These are phyloP conservation scores for Tenebrosternarchus preto DNA, from an alignment of 2,113 vertebrate genomes.

Conservation along the genomic window DNA sequence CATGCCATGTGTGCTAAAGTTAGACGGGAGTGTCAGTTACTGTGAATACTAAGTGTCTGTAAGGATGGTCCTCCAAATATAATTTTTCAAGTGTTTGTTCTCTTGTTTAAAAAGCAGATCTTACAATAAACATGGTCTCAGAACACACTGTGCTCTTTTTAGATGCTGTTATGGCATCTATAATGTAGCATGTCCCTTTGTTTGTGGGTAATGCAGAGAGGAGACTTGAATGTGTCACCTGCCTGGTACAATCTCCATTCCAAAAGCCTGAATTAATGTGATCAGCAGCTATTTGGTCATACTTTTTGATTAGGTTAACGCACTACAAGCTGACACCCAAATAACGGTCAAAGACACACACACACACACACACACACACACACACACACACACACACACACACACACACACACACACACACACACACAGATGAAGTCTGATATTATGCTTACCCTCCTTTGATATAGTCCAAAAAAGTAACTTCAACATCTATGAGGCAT, in stretches of 20 bases:
- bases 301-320: not conserved
- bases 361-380: not conserved
- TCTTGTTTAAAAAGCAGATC: conserved; percentile 38
- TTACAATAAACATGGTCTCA: conserved; percentile 31
- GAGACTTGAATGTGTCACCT: not conserved
- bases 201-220: conserved; percentile 22
- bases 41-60: not conserved
- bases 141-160: conserved; percentile 51
- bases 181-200: conserved; percentile 42
- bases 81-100: conserved; percentile 42
- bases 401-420: conserved; percentile 18
- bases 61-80: not conserved
- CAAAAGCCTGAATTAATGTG: conserved; percentile 6
- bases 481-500: conserved; percentile 95
- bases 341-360: not conserved
- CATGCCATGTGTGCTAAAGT: conserved; percentile 6
- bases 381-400: conserved; percentile 7
- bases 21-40: not conserved
- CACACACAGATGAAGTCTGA: not conserved
- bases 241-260: conserved; percentile 12
- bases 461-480: conserved; percentile 98
- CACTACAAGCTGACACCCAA: not conserved
- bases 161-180: conserved; percentile 43
- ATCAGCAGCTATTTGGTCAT: not conserved
- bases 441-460: conserved; percentile 91